These are phyloP conservation scores for Aldrovandia affinis DNA, from an alignment of 2,797 vertebrate species.

Conservation along the genomic window DNA sequence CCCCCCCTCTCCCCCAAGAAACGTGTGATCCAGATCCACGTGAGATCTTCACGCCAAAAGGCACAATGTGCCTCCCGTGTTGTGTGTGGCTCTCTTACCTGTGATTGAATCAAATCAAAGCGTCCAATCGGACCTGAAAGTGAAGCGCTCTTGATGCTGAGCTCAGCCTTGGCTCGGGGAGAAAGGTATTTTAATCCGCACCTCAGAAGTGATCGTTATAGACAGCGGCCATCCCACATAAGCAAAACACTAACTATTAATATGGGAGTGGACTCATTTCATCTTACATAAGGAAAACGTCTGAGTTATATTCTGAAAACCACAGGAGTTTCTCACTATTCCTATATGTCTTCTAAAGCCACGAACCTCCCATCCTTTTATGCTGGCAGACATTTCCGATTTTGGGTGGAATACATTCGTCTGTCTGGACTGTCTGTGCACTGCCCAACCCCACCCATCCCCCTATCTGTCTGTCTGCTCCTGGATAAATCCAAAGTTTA, in stretches of 20 bases:
- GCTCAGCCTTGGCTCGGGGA: slow-evolving; percentile 39
- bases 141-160: neutral
- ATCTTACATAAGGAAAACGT: slow-evolving; percentile 48
- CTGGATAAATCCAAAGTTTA: neutral
- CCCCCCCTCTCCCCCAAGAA: too few relatives aligned
- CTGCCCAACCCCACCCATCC: too few relatives aligned
- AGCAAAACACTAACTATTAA: slow-evolving; percentile 58
- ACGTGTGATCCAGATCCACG: neutral
- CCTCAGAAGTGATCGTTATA: slow-evolving; percentile 35
- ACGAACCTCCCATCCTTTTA: slow-evolving; percentile 54
- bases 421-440: neutral
- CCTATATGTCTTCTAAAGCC: slow-evolving; percentile 51
- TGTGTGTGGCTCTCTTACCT: neutral
- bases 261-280: slow-evolving; percentile 56
- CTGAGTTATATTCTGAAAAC: slow-evolving; percentile 55
- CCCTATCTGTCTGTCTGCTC: neutral
- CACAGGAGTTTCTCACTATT: slow-evolving; percentile 63
- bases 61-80: neutral
- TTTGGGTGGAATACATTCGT: neutral
- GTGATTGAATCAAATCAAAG: neutral
- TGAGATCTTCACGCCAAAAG: neutral
- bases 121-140: neutral
- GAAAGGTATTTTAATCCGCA: slow-evolving; percentile 39
- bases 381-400: neutral
- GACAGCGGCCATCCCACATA: slow-evolving; percentile 33